phyloP scores from a whole-genome alignment of 2,113 vertebrate species.

The Benitochromis conjunctus region DNA sequence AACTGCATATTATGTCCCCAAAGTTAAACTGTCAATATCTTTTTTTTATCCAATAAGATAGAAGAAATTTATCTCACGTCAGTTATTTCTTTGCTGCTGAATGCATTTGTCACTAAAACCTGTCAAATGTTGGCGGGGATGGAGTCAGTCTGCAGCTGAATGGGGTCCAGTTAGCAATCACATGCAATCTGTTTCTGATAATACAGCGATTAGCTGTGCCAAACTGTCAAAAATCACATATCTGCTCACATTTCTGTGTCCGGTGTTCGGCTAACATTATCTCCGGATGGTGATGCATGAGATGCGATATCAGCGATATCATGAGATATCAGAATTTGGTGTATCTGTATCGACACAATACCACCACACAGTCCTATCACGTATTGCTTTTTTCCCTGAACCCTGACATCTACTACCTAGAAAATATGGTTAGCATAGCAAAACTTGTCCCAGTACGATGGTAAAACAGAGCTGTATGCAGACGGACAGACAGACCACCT shows the following conservation, averaged over 20 bases:
- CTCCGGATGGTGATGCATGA: neutral
- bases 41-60: neutral
- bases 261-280: neutral
- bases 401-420: neutral
- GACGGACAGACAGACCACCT: neutral
- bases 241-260: neutral
- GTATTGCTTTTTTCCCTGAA: rapidly evolving
- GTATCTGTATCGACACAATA: neutral
- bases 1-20: neutral
- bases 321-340: neutral
- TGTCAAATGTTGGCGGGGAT: rapidly evolving
- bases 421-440: neutral
- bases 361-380: rapidly evolving
- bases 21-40: neutral
- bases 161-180: neutral
- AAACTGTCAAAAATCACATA: neutral
- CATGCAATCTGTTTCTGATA: neutral
- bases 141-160: neutral
- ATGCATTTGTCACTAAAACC: neutral
- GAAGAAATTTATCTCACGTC: neutral
- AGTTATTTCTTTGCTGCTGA: neutral
- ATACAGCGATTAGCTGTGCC: neutral
- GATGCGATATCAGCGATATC: neutral
- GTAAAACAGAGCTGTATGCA: neutral
- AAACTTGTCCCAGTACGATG: neutral